phyloP scores from a whole-genome alignment of 2,888 invertebrate genomes.

The Hesperia comma region DNA sequence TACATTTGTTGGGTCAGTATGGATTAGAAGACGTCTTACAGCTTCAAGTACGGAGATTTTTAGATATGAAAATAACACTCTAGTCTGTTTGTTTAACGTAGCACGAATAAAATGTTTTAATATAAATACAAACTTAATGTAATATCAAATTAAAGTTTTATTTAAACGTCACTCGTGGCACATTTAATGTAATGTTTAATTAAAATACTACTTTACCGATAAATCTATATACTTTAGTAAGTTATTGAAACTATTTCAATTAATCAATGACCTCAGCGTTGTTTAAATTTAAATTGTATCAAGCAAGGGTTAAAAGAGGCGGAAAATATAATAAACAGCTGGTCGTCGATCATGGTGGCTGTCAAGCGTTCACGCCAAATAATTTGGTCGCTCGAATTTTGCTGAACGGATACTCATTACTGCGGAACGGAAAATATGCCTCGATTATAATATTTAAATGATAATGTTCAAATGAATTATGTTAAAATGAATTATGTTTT shows the following conservation, averaged over 20 bases:
- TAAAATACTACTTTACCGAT: not conserved
- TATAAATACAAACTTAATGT: no score
- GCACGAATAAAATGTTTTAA: no score
- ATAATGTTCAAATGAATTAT: not conserved
- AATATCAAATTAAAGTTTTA: no score
- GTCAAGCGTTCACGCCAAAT: slow-evolving; percentile 58
- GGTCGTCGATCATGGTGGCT: slow-evolving; percentile 62
- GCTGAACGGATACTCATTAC: slow-evolving; percentile 52
- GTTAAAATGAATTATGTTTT: no score
- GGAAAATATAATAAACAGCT: slow-evolving; percentile 54
- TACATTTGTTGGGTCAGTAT: no score
- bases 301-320: slow-evolving; percentile 32
- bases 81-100: no score
- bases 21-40: no score
- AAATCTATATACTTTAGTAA: not conserved
- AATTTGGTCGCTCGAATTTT: slow-evolving; percentile 57
- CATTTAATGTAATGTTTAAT: not conserved
- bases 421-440: slow-evolving; percentile 44
- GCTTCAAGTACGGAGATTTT: no score
- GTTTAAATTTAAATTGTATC: slow-evolving; percentile 30
- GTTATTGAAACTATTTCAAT: slow-evolving; percentile 9
- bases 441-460: not conserved
- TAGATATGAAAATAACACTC: no score
- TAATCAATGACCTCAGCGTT: slow-evolving; percentile 16
- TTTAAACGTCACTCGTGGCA: no score